phyloP scores from a whole-genome alignment of 2,113 vertebrate genomes.

The Limanda limanda region DNA sequence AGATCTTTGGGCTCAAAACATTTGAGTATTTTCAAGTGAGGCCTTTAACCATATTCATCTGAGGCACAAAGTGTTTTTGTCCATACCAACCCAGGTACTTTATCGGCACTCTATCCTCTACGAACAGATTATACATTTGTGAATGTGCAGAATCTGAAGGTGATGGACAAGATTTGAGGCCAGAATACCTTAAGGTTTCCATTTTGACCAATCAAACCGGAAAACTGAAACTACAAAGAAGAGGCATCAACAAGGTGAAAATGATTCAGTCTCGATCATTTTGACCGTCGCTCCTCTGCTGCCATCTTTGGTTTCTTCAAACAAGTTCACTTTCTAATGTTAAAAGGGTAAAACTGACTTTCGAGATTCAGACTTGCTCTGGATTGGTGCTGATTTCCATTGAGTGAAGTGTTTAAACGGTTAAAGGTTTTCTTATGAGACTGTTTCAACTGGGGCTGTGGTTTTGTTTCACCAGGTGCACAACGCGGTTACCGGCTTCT shows the following conservation, averaged over 20 bases:
- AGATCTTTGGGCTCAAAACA: background rate
- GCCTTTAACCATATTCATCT: background rate
- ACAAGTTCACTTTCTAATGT: constrained; percentile 43
- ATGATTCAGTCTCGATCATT: background rate
- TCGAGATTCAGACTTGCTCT: constrained; percentile 15
- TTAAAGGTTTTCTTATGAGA: constrained; percentile 76
- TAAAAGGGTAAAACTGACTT: constrained; percentile 27
- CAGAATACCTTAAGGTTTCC: no score
- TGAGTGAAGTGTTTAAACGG: constrained; percentile 68
- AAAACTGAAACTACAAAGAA: background rate
- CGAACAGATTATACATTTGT: no score
- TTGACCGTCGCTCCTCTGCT: constrained; percentile 5
- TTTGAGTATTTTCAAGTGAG: background rate
- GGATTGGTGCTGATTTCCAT: constrained; percentile 44
- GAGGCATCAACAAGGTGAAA: constrained; percentile 4
- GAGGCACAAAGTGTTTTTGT: background rate
- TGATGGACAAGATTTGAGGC: no score
- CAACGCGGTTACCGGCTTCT: constrained; percentile 83
- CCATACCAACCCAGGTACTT: background rate
- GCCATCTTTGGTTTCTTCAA: constrained; percentile 44
- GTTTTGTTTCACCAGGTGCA: constrained; percentile 86
- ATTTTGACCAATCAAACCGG: background rate
- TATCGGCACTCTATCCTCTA: no score
- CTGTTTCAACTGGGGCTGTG: constrained; percentile 77
- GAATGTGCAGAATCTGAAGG: no score